phyloP scores from a whole-genome alignment of 1,140 invertebrate genomes.

The Pachypeltis micranthus region DNA sequence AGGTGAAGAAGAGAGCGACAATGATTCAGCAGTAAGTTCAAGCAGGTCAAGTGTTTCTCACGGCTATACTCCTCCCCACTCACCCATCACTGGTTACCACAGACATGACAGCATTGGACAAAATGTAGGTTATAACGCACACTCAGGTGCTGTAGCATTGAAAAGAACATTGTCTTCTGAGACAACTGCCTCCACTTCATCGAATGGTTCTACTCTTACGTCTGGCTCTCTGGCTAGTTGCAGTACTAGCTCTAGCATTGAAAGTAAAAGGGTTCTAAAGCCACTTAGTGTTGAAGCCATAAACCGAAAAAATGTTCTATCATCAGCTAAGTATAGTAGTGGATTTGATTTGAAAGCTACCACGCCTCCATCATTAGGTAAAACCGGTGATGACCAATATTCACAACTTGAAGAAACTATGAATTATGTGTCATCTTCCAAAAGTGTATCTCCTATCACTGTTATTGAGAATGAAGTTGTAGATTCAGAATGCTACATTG shows the following conservation, averaged over 20 bases:
- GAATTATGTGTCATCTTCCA: neutral
- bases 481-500: too few species aligned
- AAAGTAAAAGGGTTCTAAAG: constrained; percentile 52
- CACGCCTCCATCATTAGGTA: constrained; percentile 43
- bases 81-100: constrained; percentile 37
- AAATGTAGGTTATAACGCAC: constrained; percentile 35
- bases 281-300: constrained; percentile 65
- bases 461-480: neutral
- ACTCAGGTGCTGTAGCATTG: constrained; percentile 38
- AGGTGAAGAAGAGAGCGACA: constrained; percentile 59
- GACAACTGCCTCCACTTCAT: constrained; percentile 46
- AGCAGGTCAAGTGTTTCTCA: constrained; percentile 59
- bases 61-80: constrained; percentile 48
- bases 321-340: constrained; percentile 71
- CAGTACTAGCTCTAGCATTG: constrained; percentile 43
- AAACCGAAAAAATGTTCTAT: constrained; percentile 73
- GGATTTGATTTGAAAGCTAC: constrained; percentile 53
- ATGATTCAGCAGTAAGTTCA: constrained; percentile 72
- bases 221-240: constrained; percentile 50
- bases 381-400: neutral
- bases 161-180: constrained; percentile 47
- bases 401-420: too few species aligned
- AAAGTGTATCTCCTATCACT: neutral
- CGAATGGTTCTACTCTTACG: constrained; percentile 45
- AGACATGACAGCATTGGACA: constrained; percentile 26